Conservation (phyloP, 2,888 invertebrate species). For the Cheilosia soror region DNA sequence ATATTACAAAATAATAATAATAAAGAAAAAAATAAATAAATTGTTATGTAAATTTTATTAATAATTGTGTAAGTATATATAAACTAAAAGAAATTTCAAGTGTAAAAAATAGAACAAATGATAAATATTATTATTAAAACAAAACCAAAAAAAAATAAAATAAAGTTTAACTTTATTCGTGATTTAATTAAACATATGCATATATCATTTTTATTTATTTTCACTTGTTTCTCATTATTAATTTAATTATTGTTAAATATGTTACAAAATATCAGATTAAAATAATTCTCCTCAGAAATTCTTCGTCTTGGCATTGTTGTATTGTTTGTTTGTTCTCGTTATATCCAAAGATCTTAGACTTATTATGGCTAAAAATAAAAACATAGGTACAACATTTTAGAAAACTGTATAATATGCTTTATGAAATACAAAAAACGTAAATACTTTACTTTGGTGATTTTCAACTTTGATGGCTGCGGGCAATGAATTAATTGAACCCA, state of each 20-base stretch:
- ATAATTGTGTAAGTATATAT: constrained; percentile 76
- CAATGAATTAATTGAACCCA: constrained; percentile 10
- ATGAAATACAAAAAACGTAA: constrained; percentile 28
- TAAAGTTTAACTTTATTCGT: constrained; percentile 83
- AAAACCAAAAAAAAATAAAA: constrained; percentile 18
- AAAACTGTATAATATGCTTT: constrained; percentile 40
- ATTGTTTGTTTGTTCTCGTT: constrained; percentile 43
- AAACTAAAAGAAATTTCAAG: constrained; percentile 71
- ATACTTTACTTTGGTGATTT: constrained; percentile 38
- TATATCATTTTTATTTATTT: constrained; percentile 64
- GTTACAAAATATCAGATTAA: constrained; percentile 33
- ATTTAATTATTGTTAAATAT: constrained; percentile 35
- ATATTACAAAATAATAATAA: constrained; percentile 63
- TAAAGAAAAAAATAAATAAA: constrained; percentile 74
- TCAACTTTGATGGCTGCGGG: constrained; percentile 31
- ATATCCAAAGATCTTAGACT: constrained; percentile 46
- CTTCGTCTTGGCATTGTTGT: constrained; percentile 69
- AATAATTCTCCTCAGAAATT: constrained; percentile 24
- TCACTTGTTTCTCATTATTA: constrained; percentile 18
- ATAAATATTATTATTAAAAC: constrained; percentile 68
- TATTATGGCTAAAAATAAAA: constrained; percentile 1
- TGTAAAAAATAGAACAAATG: constrained; percentile 68
- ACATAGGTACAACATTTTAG: not conserved
- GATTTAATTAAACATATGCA: constrained; percentile 77
- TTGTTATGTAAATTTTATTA: constrained; percentile 82